These are phyloP conservation scores for Drosophila equinoxialis DNA, from an alignment of 1,140 invertebrate genomes.

Conservation along the genomic window DNA sequence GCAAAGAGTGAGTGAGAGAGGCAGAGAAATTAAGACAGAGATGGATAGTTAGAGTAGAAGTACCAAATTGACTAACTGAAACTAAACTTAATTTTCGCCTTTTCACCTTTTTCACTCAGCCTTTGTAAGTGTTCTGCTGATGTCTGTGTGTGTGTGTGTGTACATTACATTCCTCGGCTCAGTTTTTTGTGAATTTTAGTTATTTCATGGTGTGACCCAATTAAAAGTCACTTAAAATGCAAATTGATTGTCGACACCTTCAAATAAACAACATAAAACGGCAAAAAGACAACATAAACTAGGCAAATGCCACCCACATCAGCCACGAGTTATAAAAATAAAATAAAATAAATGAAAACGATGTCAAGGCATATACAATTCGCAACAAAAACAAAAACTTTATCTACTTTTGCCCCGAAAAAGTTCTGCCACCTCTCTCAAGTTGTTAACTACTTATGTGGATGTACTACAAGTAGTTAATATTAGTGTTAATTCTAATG, in stretches of 20 bases:
- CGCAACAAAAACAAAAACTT: neutral
- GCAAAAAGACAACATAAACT: neutral
- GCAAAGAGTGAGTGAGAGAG: neutral
- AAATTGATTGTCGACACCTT: slow-evolving; percentile 14
- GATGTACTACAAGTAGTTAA: neutral
- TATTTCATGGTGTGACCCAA: slow-evolving; percentile 9
- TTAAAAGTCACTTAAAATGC: slow-evolving; percentile 14
- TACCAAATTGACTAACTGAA: slow-evolving; percentile 13
- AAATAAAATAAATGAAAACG: neutral
- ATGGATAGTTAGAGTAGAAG: neutral
- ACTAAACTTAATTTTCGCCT: slow-evolving; percentile 9
- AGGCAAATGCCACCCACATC: neutral
- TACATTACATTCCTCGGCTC: slow-evolving; percentile 1
- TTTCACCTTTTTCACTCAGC: slow-evolving; percentile 6
- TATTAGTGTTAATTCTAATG: slow-evolving; percentile 8
- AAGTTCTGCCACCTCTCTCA: neutral
- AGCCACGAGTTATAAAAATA: neutral
- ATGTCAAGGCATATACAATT: neutral
- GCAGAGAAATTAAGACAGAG: neutral
- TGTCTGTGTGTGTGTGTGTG: neutral
- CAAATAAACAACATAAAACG: slow-evolving; percentile 10
- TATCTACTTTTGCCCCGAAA: neutral
- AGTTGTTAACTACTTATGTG: neutral
- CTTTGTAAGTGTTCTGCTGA: slow-evolving; percentile 10
- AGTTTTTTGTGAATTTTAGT: slow-evolving; percentile 12